Percentiles rank a stretch among this genome's conserved stretches.
Evolutionary conservation across 2,113 vertebrate species (phyloP).

Genomic region (Sclerurus mexicanus): DNA sequence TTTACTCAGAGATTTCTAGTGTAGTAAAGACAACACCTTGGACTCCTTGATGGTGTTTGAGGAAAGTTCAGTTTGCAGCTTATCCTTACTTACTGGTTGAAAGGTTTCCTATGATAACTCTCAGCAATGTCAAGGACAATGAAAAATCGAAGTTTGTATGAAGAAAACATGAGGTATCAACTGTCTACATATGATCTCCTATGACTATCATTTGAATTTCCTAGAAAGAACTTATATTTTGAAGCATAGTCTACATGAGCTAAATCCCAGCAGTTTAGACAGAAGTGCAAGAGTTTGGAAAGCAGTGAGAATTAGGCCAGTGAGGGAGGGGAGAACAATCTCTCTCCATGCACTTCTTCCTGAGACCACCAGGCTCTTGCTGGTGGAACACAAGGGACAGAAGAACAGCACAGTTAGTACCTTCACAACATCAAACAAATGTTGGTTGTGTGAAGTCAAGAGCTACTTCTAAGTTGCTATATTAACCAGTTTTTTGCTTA

Average conservation of each 20-base stretch:
- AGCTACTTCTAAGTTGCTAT: too few relatives aligned
- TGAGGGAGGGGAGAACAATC: background rate
- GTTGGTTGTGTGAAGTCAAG: too few relatives aligned
- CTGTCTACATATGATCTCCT: background rate
- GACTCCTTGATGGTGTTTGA: background rate
- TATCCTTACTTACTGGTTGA: background rate
- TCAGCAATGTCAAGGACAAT: background rate
- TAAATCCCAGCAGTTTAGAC: background rate
- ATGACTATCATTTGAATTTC: background rate
- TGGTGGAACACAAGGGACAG: too few relatives aligned
- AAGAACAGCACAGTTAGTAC: too few relatives aligned
- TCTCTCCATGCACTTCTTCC: background rate
- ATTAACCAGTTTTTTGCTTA: too few relatives aligned
- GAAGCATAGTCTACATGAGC: background rate
- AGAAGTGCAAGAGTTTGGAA: background rate
- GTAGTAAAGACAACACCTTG: background rate
- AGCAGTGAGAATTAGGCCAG: background rate
- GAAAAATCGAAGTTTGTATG: background rate
- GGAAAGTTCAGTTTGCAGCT: background rate
- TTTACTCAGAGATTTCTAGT: background rate
- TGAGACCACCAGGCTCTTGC: too few relatives aligned
- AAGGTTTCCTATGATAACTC: background rate
- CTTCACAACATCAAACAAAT: too few relatives aligned
- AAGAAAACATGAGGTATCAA: background rate
- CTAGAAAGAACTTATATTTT: background rate